Evolutionary conservation across 2,113 vertebrate genomes (phyloP).

Genomic region (Actenoides lindsayi): DNA sequence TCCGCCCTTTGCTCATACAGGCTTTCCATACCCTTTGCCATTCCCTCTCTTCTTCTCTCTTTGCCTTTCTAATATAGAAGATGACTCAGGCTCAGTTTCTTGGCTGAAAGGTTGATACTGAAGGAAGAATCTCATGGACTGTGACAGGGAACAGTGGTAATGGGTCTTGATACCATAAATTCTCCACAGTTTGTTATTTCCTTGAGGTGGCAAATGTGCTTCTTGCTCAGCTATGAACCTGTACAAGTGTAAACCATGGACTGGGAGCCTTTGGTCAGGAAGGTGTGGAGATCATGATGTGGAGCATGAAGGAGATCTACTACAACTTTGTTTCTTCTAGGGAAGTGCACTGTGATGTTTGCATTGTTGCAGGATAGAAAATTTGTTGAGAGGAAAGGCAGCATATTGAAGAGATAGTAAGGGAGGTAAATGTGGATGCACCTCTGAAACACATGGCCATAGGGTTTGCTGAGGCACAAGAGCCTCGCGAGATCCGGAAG

Average conservation of each 20-base stretch:
- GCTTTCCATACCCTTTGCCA: not conserved
- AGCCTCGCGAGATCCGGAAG: not conserved
- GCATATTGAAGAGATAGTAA: not conserved
- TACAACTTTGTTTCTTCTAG: not conserved
- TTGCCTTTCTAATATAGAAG: not conserved
- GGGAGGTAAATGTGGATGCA: no score
- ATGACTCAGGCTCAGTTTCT: not conserved
- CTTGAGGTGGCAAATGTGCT: not conserved
- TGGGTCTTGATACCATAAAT: conserved; percentile 2
- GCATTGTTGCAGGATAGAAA: not conserved
- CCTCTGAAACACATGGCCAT: not conserved
- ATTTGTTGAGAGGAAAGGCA: not conserved
- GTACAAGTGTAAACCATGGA: not conserved
- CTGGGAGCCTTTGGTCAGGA: not conserved
- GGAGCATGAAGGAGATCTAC: not conserved
- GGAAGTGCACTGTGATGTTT: not conserved
- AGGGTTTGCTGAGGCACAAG: not conserved
- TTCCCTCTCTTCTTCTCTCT: not conserved
- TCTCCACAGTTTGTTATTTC: not conserved
- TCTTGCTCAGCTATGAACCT: not conserved
- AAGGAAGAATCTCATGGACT: not conserved
- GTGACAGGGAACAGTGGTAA: not conserved
- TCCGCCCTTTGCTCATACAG: not conserved
- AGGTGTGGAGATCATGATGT: not conserved
- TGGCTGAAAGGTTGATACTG: conserved; percentile 7